A percentile compares a stretch with the other conserved stretches of the same genome.
phyloP scores from a whole-genome alignment of 2,888 invertebrate genomes.

The Priocnemis perturbator region DNA sequence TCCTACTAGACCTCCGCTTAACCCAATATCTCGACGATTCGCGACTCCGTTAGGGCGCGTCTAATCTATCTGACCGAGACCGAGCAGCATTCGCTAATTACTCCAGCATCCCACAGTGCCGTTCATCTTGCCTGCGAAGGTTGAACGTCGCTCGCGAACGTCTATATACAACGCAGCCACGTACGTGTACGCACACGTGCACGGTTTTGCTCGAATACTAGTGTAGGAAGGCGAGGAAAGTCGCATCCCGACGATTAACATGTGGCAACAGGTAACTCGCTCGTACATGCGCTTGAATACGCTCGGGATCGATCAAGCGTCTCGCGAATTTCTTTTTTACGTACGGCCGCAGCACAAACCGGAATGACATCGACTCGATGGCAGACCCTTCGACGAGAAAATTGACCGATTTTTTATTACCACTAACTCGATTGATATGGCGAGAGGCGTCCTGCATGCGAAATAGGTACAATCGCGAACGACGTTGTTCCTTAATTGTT shows the following conservation, averaged over 20 bases:
- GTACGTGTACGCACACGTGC: no score
- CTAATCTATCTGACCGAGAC: constrained; percentile 31
- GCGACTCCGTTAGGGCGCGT: constrained; percentile 37
- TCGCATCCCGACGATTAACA: constrained; percentile 44
- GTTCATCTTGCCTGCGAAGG: constrained; percentile 22
- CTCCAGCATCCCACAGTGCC: constrained; percentile 30
- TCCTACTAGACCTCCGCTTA: no score
- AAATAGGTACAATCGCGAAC: no score
- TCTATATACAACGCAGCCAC: not conserved
- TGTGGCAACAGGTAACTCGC: constrained; percentile 42
- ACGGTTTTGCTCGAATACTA: not conserved
- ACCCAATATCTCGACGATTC: constrained; percentile 9
- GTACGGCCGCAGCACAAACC: constrained; percentile 8
- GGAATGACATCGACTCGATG: not conserved
- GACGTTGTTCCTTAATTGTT: no score
- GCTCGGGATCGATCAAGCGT: constrained; percentile 35
- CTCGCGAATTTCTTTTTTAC: constrained; percentile 11
- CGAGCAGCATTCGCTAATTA: constrained; percentile 42
- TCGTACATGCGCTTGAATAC: constrained; percentile 40
- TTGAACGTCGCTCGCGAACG: constrained; percentile 8
- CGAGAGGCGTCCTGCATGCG: not conserved
- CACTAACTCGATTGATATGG: not conserved
- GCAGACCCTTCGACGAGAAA: not conserved
- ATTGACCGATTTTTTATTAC: not conserved
- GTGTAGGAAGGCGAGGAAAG: constrained; percentile 39